Conservation (phyloP, 2,888 invertebrate genomes). For the Sphecodes monilicornis region DNA sequence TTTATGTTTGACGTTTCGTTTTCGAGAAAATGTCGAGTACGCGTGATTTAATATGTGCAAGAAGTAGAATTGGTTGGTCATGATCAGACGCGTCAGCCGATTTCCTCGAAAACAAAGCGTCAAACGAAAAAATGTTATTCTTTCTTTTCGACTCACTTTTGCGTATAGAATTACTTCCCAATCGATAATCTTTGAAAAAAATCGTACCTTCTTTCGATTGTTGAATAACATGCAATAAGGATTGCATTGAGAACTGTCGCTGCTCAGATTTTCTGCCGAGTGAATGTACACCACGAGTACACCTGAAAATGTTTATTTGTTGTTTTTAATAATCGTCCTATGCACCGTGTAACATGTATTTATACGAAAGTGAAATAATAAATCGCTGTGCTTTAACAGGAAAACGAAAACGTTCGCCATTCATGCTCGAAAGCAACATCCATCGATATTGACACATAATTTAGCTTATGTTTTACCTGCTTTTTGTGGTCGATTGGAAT, state of each 20-base stretch:
- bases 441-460: conserved; percentile 22
- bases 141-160: too few species aligned
- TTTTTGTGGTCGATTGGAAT: conserved; percentile 70
- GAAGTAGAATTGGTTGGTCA: too few species aligned
- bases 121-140: too few species aligned
- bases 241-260: conserved; percentile 84
- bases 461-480: conserved; percentile 72
- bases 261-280: conserved; percentile 84
- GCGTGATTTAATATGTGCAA: too few species aligned
- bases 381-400: conserved; percentile 35
- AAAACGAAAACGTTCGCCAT: conserved; percentile 26
- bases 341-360: not conserved
- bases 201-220: conserved; percentile 85
- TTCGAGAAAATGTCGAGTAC: too few species aligned
- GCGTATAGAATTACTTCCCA: too few species aligned
- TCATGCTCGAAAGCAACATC: conserved; percentile 55
- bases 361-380: conserved; percentile 5
- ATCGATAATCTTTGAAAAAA: not conserved
- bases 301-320: conserved; percentile 79
- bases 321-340: not conserved
- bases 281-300: conserved; percentile 86
- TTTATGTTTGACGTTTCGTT: too few species aligned
- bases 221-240: conserved; percentile 86
- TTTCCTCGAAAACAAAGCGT: too few species aligned
- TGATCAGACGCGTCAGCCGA: too few species aligned